These are phyloP conservation scores for Lethrus apterus DNA, from an alignment of 1,140 invertebrate genomes.

Conservation along the genomic window DNA sequence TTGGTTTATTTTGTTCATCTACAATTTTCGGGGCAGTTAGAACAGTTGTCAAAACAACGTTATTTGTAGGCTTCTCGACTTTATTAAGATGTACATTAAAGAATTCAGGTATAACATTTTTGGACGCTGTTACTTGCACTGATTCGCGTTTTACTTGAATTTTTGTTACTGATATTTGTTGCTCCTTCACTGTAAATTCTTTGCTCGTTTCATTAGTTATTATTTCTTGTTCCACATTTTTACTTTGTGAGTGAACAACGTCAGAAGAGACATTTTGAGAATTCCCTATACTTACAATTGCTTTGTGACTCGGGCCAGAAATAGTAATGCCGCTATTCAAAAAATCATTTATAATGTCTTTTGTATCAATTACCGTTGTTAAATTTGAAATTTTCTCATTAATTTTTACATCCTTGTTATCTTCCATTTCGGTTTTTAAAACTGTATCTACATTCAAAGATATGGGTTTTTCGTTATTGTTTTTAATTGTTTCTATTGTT, in stretches of 20 bases:
- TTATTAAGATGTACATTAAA: slow-evolving; percentile 61
- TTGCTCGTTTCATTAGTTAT: not conserved
- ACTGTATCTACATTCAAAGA: too few relatives aligned
- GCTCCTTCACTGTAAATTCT: not conserved
- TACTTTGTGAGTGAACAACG: not conserved
- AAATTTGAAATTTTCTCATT: too few relatives aligned
- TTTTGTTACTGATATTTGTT: slow-evolving; percentile 36
- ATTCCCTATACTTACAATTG: slow-evolving; percentile 30
- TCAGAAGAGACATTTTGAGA: not conserved
- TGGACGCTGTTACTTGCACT: slow-evolving; percentile 17
- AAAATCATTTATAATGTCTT: too few relatives aligned
- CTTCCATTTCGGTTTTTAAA: too few relatives aligned
- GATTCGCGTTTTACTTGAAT: slow-evolving; percentile 33
- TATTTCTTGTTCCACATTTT: slow-evolving; percentile 1
- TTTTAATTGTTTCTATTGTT: too few relatives aligned
- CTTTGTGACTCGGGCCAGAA: slow-evolving; percentile 38
- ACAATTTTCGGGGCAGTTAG: slow-evolving; percentile 20
- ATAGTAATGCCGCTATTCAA: slow-evolving; percentile 35
- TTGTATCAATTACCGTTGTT: too few relatives aligned
- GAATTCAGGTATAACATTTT: slow-evolving; percentile 55
- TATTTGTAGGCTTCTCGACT: slow-evolving; percentile 54
- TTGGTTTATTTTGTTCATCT: slow-evolving; percentile 23
- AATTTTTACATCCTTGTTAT: too few relatives aligned
- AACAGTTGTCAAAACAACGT: slow-evolving; percentile 52
- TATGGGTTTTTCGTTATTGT: too few relatives aligned